Evolutionary conservation across 2,888 invertebrate genomes (phyloP), one percentile per base, ranked within the genome.

Genomic region (Calameuta filiformis): DNA sequence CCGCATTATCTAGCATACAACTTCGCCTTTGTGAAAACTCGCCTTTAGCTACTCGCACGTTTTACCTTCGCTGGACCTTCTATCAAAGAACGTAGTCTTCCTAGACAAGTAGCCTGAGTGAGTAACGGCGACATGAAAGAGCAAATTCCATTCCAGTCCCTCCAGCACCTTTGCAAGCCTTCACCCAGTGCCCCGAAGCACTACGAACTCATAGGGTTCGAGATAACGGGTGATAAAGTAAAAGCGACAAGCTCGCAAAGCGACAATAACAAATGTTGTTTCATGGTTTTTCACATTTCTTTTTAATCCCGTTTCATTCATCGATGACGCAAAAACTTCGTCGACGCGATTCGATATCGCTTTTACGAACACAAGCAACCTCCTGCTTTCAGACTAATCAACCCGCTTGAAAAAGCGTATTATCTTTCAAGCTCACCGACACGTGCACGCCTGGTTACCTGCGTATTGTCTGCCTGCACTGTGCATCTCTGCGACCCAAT

Each of bases 331-430:
- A 84, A 87, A 86, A 85, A 85, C 85, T 88, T 86, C 85, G 87
- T 87, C 86, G 86, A 81, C 79, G 76, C 12, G 40, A 69, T 56
- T 31, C 4, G 9, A 35, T 31, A 75, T 35, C 75, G 73, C 6
- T 75, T 31, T 75, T 75, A 78, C 75, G 73, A 76, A 71, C 68
- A 68, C 69, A 35, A 34, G 76, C 77, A 77, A 76, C 69, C 4
- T 79, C 76, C 69, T 79, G 80, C 81, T 85, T 83, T 81, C 80
- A 81, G 85, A 85, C 85, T 85, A 87, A 86, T 87, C 85, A 84
- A 77, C 75, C 78, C 23, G 77, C 78, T 75, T 77, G 81, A 79
- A 84, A 83, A 82, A 83, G 77, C 78, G 73, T 76, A 75, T 83
- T 81, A 84, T 85, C 79, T 82, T 77, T 76, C 76, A 56, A 56